Evolutionary conservation across 2,113 vertebrate genomes (phyloP).

Genomic region (Oreochromis niloticus): DNA sequence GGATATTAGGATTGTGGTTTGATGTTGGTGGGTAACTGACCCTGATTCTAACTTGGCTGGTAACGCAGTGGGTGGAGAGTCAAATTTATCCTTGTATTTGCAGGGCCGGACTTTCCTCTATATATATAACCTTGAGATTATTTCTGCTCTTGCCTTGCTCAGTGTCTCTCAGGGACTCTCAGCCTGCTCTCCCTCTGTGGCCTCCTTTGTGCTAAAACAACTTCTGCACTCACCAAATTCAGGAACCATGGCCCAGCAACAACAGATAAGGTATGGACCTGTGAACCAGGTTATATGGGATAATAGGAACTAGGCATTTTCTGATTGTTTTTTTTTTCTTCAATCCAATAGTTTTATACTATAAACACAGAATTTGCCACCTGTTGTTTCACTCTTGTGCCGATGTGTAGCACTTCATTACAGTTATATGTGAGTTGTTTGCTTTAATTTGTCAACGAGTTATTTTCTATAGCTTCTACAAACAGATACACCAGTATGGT

Average conservation of each 20-base stretch:
- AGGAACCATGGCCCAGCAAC: conserved; percentile 74
- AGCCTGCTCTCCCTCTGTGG: conserved; percentile 46
- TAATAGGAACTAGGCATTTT: not conserved
- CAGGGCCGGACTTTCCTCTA: conserved; percentile 10
- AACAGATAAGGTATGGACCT: conserved; percentile 74
- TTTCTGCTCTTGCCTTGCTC: conserved; percentile 40
- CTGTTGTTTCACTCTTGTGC: not conserved
- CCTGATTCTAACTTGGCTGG: conserved; percentile 12
- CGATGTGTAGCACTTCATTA: not conserved
- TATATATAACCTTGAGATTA: conserved; percentile 44
- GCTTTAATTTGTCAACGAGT: not conserved
- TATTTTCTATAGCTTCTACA: not conserved
- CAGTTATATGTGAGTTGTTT: not conserved
- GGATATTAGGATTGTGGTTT: not conserved
- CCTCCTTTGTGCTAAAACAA: conserved; percentile 17
- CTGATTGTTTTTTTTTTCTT: not conserved
- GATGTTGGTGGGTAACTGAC: not conserved
- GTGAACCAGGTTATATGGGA: not conserved
- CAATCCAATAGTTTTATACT: not conserved
- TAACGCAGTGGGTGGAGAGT: conserved; percentile 33
- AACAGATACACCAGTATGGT: not conserved
- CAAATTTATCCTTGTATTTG: not conserved
- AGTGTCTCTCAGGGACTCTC: conserved; percentile 46
- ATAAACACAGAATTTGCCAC: not conserved
- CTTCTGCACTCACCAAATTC: conserved; percentile 3